Evolutionary conservation across 2,888 invertebrate genomes (phyloP).

Genomic region (Drosophila colorata): DNA sequence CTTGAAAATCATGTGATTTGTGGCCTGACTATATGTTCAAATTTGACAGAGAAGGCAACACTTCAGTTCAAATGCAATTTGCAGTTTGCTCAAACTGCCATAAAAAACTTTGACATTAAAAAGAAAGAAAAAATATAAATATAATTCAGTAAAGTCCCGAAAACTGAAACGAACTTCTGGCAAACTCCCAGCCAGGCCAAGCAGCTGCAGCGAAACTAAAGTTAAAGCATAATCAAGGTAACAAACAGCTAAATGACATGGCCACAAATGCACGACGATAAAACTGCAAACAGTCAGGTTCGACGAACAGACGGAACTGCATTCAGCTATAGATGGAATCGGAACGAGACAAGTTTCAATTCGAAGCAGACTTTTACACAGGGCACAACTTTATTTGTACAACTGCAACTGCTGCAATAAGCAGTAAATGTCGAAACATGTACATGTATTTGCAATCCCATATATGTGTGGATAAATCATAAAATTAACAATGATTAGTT

Average conservation of each 20-base stretch:
- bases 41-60: slow-evolving; percentile 5
- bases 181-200: slow-evolving; percentile 3
- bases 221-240: slow-evolving; percentile 51
- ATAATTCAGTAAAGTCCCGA: slow-evolving; percentile 13
- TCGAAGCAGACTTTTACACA: slow-evolving; percentile 4
- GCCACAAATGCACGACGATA: slow-evolving; percentile 40
- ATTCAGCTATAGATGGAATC: slow-evolving; percentile 7
- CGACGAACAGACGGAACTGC: slow-evolving; percentile 3
- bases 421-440: not conserved
- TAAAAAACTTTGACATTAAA: slow-evolving; percentile 11
- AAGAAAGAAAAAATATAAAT: not conserved
- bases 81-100: slow-evolving; percentile 24
- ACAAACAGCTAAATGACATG: slow-evolving; percentile 42
- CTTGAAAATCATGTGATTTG: not conserved
- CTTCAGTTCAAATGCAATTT: slow-evolving; percentile 30
- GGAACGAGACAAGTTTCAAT: slow-evolving; percentile 3
- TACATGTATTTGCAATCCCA: not conserved
- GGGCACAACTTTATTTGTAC: not conserved
- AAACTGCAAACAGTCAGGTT: slow-evolving; percentile 29
- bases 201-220: slow-evolving; percentile 21
- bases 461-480: too few relatives aligned
- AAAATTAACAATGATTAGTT: too few relatives aligned
- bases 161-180: slow-evolving; percentile 37
- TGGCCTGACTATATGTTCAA: not conserved
- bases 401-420: not conserved